Percentiles rank a stretch among this genome's conserved stretches.
Evolutionary conservation across 1,140 invertebrate genomes (phyloP).

Genomic region (Scylla paramamosain): DNA sequence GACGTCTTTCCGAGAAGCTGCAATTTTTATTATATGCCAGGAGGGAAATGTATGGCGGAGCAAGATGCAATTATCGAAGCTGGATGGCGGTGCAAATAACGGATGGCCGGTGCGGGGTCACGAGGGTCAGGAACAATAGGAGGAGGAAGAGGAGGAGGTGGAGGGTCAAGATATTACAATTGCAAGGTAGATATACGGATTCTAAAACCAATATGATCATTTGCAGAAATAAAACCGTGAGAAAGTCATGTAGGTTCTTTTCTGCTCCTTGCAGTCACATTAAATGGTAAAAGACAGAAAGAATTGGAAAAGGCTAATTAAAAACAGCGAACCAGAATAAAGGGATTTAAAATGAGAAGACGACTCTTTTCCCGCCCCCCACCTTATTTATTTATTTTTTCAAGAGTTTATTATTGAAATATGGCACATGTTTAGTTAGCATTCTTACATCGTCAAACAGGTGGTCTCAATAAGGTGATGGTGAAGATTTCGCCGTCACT

Average conservation of each 20-base stretch:
- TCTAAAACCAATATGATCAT: too few relatives aligned
- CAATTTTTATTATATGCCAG: background rate
- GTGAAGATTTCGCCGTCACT: too few relatives aligned
- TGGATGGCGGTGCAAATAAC: background rate
- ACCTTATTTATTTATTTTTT: too few relatives aligned
- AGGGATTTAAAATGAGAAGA: too few relatives aligned
- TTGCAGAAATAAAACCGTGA: too few relatives aligned
- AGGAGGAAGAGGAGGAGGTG: constrained; percentile 33
- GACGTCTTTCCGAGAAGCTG: background rate
- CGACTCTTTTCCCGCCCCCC: too few relatives aligned
- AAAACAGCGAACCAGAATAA: background rate
- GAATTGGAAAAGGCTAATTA: background rate
- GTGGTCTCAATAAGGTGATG: too few relatives aligned
- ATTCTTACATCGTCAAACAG: too few relatives aligned
- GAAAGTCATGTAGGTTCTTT: too few relatives aligned
- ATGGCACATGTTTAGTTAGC: too few relatives aligned
- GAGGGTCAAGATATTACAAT: background rate
- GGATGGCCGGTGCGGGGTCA: background rate
- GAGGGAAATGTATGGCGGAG: background rate
- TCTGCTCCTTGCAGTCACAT: too few relatives aligned
- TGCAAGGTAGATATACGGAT: background rate
- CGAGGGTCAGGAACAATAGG: background rate
- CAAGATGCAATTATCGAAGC: background rate
- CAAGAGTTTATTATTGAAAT: too few relatives aligned
- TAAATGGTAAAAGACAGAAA: background rate